Conservation (phyloP, 1,140 invertebrate species). For the Pissodes strobi region DNA sequence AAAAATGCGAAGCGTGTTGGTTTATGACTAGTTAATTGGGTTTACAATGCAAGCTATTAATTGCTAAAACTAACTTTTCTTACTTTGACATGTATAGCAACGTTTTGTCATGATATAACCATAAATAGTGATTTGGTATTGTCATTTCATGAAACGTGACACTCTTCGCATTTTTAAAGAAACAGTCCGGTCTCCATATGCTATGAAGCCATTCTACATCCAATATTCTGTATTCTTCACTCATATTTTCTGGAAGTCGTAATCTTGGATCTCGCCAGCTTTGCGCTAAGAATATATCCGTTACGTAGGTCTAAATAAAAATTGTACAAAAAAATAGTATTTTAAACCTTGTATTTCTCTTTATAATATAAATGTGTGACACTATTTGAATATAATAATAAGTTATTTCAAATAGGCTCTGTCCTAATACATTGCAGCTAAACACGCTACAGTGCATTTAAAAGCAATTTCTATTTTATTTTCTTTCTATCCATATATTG, state of each 20-base stretch:
- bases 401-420: too few relatives aligned
- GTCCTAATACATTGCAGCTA: too few relatives aligned
- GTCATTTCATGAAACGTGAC: conserved; percentile 94
- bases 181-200: conserved; percentile 90
- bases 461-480: too few relatives aligned
- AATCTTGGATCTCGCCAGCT: conserved; percentile 87
- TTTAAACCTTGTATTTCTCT: not conserved
- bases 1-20: too few relatives aligned
- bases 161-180: conserved; percentile 92
- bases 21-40: too few relatives aligned
- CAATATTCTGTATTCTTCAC: conserved; percentile 85
- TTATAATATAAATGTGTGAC: too few relatives aligned
- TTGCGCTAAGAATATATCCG: conserved; percentile 89
- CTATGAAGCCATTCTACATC: conserved; percentile 89
- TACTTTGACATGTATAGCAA: conserved; percentile 90
- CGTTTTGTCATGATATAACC: conserved; percentile 89
- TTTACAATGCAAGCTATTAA: too few relatives aligned
- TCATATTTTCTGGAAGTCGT: conserved; percentile 88
- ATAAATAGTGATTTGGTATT: conserved; percentile 90
- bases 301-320: conserved; percentile 78
- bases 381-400: too few relatives aligned
- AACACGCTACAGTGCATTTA: too few relatives aligned
- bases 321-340: not conserved
- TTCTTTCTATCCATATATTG: too few relatives aligned
- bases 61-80: too few relatives aligned